These are phyloP conservation scores for Drosophila melanosoma DNA, from an alignment of 2,888 invertebrate genomes.

Conservation along the genomic window DNA sequence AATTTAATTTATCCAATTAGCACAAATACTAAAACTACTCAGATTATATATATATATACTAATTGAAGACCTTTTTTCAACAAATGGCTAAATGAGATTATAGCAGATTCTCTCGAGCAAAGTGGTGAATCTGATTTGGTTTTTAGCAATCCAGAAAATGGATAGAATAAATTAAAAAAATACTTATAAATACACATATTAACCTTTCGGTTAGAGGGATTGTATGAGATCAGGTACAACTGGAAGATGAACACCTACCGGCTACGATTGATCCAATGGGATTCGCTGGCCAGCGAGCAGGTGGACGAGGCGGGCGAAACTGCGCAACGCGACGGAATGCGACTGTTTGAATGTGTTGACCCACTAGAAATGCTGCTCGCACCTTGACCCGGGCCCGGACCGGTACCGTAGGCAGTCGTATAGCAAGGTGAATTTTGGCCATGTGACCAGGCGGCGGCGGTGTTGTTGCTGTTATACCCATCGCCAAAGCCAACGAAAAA, in stretches of 20 bases:
- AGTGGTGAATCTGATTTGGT: background rate
- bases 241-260: conserved; percentile 35
- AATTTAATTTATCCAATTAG: background rate
- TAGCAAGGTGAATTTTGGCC: conserved; percentile 55
- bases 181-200: background rate
- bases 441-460: conserved; percentile 48
- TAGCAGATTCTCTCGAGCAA: background rate
- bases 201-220: background rate
- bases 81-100: background rate
- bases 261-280: conserved; percentile 62
- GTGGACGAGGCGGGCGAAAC: conserved; percentile 68
- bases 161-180: background rate
- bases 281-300: conserved; percentile 65
- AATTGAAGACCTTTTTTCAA: background rate
- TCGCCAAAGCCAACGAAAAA: conserved; percentile 59
- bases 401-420: conserved; percentile 28
- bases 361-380: conserved; percentile 32
- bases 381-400: conserved; percentile 15
- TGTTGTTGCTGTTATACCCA: conserved; percentile 24
- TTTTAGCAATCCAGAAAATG: background rate
- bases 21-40: background rate
- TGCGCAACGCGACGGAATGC: conserved; percentile 47
- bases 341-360: conserved; percentile 38
- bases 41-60: too few species aligned
- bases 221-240: background rate